Evolutionary conservation across 2,797 vertebrate genomes (phyloP).

Genomic region (Chiroxiphia lanceolata): DNA sequence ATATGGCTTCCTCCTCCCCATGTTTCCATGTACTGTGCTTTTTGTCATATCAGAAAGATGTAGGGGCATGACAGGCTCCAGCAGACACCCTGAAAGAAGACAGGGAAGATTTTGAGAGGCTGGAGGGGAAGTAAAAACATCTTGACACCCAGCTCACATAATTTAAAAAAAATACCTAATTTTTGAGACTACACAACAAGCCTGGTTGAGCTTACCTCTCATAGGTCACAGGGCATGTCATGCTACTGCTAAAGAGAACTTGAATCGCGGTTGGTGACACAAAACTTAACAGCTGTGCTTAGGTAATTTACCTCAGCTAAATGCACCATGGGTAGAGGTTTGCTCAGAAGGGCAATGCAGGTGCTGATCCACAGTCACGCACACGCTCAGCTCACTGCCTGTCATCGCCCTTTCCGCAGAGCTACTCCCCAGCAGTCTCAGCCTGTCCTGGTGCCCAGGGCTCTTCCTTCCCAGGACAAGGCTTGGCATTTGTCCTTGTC

Average conservation of each 20-base stretch:
- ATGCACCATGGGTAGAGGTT: neutral
- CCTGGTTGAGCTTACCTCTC: neutral
- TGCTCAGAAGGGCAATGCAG: neutral
- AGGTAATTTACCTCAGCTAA: neutral
- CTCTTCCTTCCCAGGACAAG: neutral
- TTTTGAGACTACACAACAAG: neutral
- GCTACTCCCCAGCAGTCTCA: neutral
- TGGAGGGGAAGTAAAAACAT: neutral
- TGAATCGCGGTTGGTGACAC: rapidly evolving
- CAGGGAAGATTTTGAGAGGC: neutral
- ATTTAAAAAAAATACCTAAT: neutral
- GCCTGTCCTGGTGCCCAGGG: neutral
- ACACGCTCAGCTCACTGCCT: neutral
- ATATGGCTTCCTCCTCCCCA: neutral
- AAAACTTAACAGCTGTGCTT: neutral
- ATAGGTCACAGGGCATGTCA: neutral
- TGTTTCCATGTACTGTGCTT: neutral
- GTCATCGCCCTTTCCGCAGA: neutral
- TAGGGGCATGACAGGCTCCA: neutral
- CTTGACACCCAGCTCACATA: too few species aligned
- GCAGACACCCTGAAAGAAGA: neutral
- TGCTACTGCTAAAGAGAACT: neutral
- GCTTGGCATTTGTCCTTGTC: neutral
- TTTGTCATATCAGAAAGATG: neutral
- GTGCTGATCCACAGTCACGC: rapidly evolving